These are phyloP conservation scores for Strigamia maritima DNA, from an alignment of 2,888 invertebrate species.

Conservation along the genomic window DNA sequence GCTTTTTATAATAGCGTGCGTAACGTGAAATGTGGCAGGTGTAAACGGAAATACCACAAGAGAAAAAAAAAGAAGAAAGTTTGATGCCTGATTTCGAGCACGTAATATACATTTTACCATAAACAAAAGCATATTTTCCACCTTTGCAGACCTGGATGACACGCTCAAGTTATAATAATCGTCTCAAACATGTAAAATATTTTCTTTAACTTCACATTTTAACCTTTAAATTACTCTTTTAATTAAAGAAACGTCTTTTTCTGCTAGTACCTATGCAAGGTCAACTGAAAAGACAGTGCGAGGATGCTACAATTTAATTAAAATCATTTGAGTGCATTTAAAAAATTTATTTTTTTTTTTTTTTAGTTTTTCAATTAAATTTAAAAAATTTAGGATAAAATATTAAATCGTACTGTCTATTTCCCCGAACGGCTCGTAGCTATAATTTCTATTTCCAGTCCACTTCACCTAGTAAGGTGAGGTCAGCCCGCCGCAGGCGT, in stretches of 20 bases:
- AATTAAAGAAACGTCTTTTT: neutral
- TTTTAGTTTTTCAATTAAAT: too few species aligned
- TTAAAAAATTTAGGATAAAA: too few species aligned
- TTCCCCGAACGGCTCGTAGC: too few species aligned
- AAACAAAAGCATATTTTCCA: neutral
- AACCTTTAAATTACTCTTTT: neutral
- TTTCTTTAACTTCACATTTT: neutral
- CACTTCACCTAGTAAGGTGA: too few species aligned
- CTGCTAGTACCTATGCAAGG: neutral
- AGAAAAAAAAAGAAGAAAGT: neutral
- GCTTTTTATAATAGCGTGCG: neutral
- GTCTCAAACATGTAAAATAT: neutral
- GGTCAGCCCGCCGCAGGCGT: too few species aligned
- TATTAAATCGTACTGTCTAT: too few species aligned
- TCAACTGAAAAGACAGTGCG: neutral
- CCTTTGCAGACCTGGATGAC: neutral
- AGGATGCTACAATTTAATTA: neutral
- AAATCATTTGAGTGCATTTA: neutral
- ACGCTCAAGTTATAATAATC: neutral
- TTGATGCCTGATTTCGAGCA: neutral
- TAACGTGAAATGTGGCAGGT: neutral
- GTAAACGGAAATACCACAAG: neutral
- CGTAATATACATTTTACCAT: neutral
- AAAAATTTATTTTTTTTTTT: too few species aligned
- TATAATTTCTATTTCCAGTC: too few species aligned